Percentiles rank a stretch among this genome's conserved stretches.
Evolutionary conservation across 2,113 vertebrate genomes (phyloP).

Genomic region (Cryptoleucopteryx plumbea): DNA sequence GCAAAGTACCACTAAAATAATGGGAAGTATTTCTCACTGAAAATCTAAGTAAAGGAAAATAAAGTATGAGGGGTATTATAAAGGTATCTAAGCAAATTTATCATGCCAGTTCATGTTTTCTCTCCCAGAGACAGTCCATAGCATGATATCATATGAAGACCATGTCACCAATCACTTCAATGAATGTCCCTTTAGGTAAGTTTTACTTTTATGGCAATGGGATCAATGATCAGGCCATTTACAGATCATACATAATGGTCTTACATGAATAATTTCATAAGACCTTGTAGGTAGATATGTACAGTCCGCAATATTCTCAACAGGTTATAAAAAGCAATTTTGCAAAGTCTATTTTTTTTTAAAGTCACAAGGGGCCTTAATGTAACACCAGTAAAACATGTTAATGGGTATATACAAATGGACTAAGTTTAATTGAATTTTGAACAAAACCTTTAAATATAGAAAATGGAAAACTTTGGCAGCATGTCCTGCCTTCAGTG

Average conservation of each 20-base stretch:
- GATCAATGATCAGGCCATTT: neutral
- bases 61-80: neutral
- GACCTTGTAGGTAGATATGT: neutral
- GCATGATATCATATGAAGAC: neutral
- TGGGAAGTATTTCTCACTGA: neutral
- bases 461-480: neutral
- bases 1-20: neutral
- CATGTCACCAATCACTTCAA: neutral
- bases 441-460: neutral
- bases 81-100: neutral
- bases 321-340: neutral
- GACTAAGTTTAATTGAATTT: neutral
- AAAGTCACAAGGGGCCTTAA: neutral
- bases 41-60: neutral
- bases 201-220: neutral
- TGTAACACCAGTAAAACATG: neutral
- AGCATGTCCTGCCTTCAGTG: neutral
- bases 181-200: neutral
- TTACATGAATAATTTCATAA: neutral
- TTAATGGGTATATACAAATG: neutral
- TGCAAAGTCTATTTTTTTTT: neutral
- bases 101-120: neutral
- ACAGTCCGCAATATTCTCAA: neutral
- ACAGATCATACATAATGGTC: neutral
- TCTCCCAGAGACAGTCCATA: neutral